Conservation (phyloP, 2,888 invertebrate species). For the Leptopilina drosophilae region DNA sequence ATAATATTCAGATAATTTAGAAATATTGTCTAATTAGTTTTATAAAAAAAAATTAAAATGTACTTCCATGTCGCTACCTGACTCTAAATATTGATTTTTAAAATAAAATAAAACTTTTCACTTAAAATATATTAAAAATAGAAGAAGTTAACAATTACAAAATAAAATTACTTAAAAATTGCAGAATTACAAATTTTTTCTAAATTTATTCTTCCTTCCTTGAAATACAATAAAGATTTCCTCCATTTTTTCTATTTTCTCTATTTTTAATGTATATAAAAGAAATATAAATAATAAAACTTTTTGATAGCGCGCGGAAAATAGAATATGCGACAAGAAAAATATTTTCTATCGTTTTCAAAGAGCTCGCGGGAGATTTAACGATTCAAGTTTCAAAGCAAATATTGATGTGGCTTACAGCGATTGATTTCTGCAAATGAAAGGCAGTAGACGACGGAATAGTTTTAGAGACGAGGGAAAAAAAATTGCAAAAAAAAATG, state of each 20-base stretch:
- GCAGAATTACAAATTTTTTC: no score
- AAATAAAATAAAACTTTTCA: no score
- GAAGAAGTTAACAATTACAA: not conserved
- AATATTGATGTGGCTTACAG: constrained; percentile 14
- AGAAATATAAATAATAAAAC: not conserved
- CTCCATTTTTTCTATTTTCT: not conserved
- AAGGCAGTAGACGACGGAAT: constrained; percentile 5
- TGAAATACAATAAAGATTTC: not conserved
- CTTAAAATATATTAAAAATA: no score
- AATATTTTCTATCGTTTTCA: not conserved
- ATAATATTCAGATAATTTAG: no score
- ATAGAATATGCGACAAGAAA: not conserved
- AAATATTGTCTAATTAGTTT: no score
- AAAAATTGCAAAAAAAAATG: not conserved
- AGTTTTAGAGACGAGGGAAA: constrained; percentile 46
- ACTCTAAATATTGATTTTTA: no score
- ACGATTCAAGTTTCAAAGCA: constrained; percentile 12
- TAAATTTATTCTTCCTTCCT: not conserved
- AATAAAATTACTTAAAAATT: not conserved
- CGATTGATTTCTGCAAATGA: constrained; percentile 18
- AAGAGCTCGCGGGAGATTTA: constrained; percentile 23
- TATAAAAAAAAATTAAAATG: no score
- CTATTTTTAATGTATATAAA: not conserved
- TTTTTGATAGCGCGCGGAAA: not conserved
- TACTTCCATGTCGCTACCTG: no score